Evolutionary conservation across 2,888 invertebrate species (phyloP).

Genomic region (Drosophila bunnanda): DNA sequence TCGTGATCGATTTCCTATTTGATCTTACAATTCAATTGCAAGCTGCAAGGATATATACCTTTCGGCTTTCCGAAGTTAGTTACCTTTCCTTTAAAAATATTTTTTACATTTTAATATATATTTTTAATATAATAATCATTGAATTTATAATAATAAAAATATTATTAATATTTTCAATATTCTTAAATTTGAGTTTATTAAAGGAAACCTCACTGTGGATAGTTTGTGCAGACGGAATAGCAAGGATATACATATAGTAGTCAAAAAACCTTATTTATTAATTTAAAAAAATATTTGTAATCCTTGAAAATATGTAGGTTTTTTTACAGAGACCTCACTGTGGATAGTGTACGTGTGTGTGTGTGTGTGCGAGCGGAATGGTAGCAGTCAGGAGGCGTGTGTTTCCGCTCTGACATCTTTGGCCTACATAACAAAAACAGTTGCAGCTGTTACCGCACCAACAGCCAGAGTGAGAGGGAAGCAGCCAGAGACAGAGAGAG

Average conservation of each 20-base stretch:
- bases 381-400: slow-evolving; percentile 35
- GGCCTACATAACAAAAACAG: slow-evolving; percentile 75
- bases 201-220: slow-evolving; percentile 36
- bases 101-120: too few relatives aligned
- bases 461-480: slow-evolving; percentile 15
- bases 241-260: slow-evolving; percentile 5
- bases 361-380: slow-evolving; percentile 45
- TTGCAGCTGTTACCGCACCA: slow-evolving; percentile 56
- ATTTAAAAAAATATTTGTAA: neutral
- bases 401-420: slow-evolving; percentile 67
- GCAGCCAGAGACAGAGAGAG: neutral
- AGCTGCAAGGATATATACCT: too few relatives aligned
- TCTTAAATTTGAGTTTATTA: too few relatives aligned
- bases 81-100: too few relatives aligned
- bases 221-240: slow-evolving; percentile 44
- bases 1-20: too few relatives aligned
- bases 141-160: too few relatives aligned
- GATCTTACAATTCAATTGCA: too few relatives aligned
- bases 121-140: too few relatives aligned
- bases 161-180: neutral
- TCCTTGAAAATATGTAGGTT: neutral
- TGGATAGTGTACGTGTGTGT: slow-evolving; percentile 1
- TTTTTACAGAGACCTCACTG: slow-evolving; percentile 43
- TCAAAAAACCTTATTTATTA: too few relatives aligned
- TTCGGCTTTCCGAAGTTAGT: too few relatives aligned